Conservation (phyloP, 1,140 invertebrate species). For the Lethocerus indicus region DNA sequence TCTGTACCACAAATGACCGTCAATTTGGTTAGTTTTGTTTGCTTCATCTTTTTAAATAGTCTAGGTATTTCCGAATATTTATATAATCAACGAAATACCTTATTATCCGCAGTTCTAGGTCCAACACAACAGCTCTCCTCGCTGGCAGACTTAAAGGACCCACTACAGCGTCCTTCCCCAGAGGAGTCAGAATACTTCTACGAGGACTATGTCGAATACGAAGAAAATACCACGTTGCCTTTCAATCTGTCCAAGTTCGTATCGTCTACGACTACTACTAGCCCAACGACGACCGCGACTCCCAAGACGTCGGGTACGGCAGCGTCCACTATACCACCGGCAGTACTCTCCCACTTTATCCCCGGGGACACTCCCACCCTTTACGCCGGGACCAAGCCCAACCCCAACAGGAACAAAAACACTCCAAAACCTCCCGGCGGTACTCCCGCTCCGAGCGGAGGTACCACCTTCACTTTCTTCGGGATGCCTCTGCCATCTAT, state of each 20-base stretch:
- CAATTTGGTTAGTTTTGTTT: no score
- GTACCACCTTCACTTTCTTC: conserved; percentile 58
- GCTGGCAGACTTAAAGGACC: conserved; percentile 5
- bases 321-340: conserved; percentile 15
- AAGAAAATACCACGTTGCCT: conserved; percentile 31
- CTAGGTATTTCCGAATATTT: no score
- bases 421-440: conserved; percentile 25
- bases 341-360: conserved; percentile 25
- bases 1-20: no score
- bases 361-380: conserved; percentile 44
- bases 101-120: conserved; percentile 7
- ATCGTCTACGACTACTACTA: conserved; percentile 14
- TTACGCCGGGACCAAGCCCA: conserved; percentile 27
- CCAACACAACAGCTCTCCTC: conserved; percentile 11
- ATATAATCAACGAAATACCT: neutral
- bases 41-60: no score
- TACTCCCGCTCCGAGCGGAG: no score
- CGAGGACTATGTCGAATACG: conserved; percentile 60
- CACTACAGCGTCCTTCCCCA: conserved; percentile 30
- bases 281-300: neutral
- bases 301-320: neutral
- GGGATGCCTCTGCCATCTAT: conserved; percentile 59
- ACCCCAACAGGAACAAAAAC: conserved; percentile 17
- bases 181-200: conserved; percentile 64
- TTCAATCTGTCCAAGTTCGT: conserved; percentile 15